Conservation (phyloP, 2,113 vertebrate species). For the Saccopteryx leptura region DNA sequence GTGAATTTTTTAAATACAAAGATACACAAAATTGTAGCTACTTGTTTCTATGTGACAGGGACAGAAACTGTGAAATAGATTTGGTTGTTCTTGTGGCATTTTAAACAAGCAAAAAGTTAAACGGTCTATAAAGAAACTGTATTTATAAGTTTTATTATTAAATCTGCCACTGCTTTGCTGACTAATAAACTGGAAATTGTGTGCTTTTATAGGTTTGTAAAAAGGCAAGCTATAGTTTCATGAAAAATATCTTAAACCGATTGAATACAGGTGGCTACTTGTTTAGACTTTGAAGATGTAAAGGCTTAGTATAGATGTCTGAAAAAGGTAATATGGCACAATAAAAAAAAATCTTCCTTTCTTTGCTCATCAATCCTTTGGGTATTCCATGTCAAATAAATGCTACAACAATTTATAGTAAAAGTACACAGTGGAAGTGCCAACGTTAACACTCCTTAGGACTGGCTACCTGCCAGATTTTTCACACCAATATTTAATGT, state of each 20-base stretch:
- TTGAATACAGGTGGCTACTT: slow-evolving; percentile 93
- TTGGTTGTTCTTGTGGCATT: slow-evolving; percentile 80
- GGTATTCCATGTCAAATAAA: slow-evolving; percentile 96
- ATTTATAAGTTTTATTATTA: slow-evolving; percentile 89
- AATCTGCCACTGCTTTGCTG: slow-evolving; percentile 89
- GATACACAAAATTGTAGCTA: slow-evolving; percentile 79
- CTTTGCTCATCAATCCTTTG: slow-evolving; percentile 94
- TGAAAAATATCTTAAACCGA: slow-evolving; percentile 92
- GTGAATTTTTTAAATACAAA: slow-evolving; percentile 82
- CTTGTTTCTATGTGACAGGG: slow-evolving; percentile 79
- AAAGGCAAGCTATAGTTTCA: slow-evolving; percentile 90
- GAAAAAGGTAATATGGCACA: slow-evolving; percentile 95
- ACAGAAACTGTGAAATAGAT: slow-evolving; percentile 81
- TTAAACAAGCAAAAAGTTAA: slow-evolving; percentile 85
- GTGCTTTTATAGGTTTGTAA: slow-evolving; percentile 92
- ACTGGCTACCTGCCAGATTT: slow-evolving; percentile 93
- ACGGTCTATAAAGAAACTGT: slow-evolving; percentile 88
- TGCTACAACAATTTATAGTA: slow-evolving; percentile 96
- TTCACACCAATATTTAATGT: slow-evolving; percentile 94
- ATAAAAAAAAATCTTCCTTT: slow-evolving; percentile 94
- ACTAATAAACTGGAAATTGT: slow-evolving; percentile 93
- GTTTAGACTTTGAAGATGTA: slow-evolving; percentile 92
- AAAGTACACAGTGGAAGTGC: slow-evolving; percentile 96
- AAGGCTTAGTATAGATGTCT: slow-evolving; percentile 94
- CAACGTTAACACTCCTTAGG: slow-evolving; percentile 96